phyloP scores from a whole-genome alignment of 2,797 vertebrate species.

The Protosalanx chinensis region DNA sequence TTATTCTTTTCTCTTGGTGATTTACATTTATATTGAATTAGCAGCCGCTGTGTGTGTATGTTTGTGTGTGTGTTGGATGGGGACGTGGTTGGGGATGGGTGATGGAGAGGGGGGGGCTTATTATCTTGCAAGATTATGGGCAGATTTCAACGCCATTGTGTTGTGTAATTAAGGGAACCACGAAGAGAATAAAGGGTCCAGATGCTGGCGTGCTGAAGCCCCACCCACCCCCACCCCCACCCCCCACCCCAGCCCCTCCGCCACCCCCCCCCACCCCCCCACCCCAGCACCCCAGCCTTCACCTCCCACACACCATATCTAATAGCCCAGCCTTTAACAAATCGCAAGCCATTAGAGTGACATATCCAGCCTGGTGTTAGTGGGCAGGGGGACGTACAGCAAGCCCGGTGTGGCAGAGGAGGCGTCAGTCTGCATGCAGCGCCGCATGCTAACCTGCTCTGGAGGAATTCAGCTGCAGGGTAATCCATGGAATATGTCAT shows the following conservation, averaged over 20 bases:
- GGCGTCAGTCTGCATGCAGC: background rate
- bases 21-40: conserved; percentile 87
- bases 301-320: conserved; percentile 10
- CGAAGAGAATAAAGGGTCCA: conserved; percentile 68
- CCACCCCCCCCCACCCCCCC: conserved; percentile 24
- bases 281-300: conserved; percentile 28
- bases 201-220: conserved; percentile 68
- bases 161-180: conserved; percentile 76
- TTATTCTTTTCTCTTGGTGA: conserved; percentile 75
- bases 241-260: conserved; percentile 45
- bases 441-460: background rate
- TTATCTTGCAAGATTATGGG: conserved; percentile 75
- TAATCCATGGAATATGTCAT: background rate
- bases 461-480: background rate
- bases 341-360: conserved; percentile 43
- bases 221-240: conserved; percentile 40
- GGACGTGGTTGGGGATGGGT: too few relatives aligned
- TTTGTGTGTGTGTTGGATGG: too few relatives aligned
- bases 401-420: conserved; percentile 19
- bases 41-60: conserved; percentile 45
- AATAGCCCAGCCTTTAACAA: conserved; percentile 47
- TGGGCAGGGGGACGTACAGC: conserved; percentile 20
- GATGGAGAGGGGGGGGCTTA: conserved; percentile 44
- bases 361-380: conserved; percentile 28
- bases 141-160: conserved; percentile 77